Percentiles rank a stretch among this genome's conserved stretches.
Evolutionary conservation across 2,888 invertebrate species (phyloP).

Genomic region (Choristoneura rosaceana): DNA sequence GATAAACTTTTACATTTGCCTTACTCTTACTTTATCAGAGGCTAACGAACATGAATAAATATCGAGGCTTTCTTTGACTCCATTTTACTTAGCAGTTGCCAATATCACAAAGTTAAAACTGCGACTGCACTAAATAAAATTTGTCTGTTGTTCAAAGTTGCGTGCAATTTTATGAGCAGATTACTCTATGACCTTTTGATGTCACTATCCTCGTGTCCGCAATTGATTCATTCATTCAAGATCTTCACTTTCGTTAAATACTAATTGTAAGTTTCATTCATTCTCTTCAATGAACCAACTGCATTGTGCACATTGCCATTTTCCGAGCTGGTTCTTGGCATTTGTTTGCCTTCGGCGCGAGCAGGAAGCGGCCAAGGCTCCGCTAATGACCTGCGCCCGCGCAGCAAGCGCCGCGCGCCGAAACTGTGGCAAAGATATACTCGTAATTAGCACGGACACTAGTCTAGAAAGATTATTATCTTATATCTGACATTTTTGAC

Average conservation of each 20-base stretch:
- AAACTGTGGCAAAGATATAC: constrained; percentile 5
- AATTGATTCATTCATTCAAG: not conserved
- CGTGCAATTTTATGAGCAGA: not conserved
- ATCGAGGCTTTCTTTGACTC: too few species aligned
- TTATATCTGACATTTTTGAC: too few species aligned
- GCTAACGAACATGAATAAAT: too few species aligned
- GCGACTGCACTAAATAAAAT: too few species aligned
- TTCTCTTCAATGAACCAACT: not conserved
- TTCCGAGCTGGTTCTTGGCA: constrained; percentile 1
- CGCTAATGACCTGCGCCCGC: constrained; percentile 1
- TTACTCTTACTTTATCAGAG: too few species aligned
- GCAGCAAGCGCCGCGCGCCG: constrained; percentile 11
- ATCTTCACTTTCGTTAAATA: not conserved
- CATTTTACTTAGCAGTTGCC: too few species aligned
- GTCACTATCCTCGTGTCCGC: too few species aligned
- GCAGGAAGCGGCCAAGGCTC: constrained; percentile 19
- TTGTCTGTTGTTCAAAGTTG: not conserved
- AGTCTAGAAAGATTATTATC: too few species aligned
- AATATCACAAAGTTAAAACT: too few species aligned
- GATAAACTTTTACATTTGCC: too few species aligned
- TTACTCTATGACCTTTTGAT: too few species aligned
- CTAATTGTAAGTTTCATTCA: not conserved
- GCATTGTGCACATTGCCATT: not conserved
- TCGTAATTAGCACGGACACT: not conserved
- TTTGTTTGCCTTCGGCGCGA: constrained; percentile 7